These are phyloP conservation scores for Bos javanicus DNA, from an alignment of 2,113 vertebrate genomes.

Conservation along the genomic window DNA sequence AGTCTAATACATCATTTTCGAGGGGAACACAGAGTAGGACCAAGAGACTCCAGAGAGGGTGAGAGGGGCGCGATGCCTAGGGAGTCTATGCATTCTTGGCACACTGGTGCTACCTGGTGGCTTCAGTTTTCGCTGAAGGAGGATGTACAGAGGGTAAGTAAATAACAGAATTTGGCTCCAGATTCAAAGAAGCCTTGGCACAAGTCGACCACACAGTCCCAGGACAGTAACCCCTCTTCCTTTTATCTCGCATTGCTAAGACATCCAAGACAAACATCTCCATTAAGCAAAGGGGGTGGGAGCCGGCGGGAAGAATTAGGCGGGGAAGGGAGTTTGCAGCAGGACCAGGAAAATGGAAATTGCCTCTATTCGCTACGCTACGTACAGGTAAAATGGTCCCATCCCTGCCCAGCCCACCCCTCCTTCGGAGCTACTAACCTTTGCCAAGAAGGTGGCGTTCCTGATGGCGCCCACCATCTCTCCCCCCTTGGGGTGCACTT, in stretches of 20 bases:
- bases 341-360: not conserved
- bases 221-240: not conserved
- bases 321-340: not conserved
- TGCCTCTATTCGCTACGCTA: not conserved
- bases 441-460: conserved; percentile 88
- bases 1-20: conserved; percentile 45
- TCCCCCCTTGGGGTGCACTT: conserved; percentile 92
- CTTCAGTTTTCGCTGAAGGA: not conserved
- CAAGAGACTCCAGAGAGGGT: not conserved
- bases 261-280: not conserved
- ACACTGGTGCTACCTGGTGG: not conserved
- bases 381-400: not conserved
- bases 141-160: not conserved
- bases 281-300: not conserved
- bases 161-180: not conserved
- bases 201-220: not conserved
- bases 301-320: not conserved
- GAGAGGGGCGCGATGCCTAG: not conserved
- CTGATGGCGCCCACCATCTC: conserved; percentile 92
- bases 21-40: not conserved
- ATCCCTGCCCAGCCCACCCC: not conserved
- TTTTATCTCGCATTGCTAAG: not conserved
- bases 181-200: not conserved
- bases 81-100: not conserved
- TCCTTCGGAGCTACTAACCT: conserved; percentile 82